Percentiles rank a stretch among this genome's conserved stretches.
Conservation (phyloP, 2,797 vertebrate genomes). For the Sphenopsis melanotis region DNA sequence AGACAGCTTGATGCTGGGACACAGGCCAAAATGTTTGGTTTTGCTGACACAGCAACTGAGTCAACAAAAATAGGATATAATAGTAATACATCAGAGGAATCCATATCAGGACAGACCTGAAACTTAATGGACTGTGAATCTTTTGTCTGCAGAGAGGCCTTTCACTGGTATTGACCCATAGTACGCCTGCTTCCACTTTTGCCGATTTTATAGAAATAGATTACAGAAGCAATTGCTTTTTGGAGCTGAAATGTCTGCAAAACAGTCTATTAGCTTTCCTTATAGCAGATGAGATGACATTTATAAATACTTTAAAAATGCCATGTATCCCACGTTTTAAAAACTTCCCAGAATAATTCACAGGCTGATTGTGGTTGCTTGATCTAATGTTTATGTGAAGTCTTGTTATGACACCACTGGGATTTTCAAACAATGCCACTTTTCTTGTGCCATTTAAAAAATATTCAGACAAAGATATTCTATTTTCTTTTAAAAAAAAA, state of each 20-base stretch:
- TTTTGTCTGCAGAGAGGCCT: constrained; percentile 68
- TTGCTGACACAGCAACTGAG: constrained; percentile 94
- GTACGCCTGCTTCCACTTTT: constrained; percentile 57
- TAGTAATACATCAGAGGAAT: constrained; percentile 87
- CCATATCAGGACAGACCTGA: constrained; percentile 80
- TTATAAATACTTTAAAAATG: constrained; percentile 78
- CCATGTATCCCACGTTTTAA: constrained; percentile 52
- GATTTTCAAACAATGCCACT: constrained; percentile 52
- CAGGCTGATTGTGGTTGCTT: constrained; percentile 42
- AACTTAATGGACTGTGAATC: constrained; percentile 80
- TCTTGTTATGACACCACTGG: constrained; percentile 29
- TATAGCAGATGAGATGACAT: constrained; percentile 69
- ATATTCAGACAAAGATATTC: constrained; percentile 5
- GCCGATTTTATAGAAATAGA: constrained; percentile 67
- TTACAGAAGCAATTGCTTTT: constrained; percentile 67
- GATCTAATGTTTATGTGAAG: constrained; percentile 55
- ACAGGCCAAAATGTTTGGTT: constrained; percentile 85
- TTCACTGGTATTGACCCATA: constrained; percentile 75
- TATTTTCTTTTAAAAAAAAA: neutral
- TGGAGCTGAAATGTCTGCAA: constrained; percentile 66
- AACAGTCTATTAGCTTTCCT: constrained; percentile 71
- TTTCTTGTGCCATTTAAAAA: constrained; percentile 32
- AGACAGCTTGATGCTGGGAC: constrained; percentile 89
- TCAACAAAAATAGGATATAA: constrained; percentile 87
- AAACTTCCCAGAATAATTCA: constrained; percentile 68